These are phyloP conservation scores for Hydra vulgaris DNA, from an alignment of 30 jellyfish, hydroid and myxozoan species.

Conservation along the genomic window DNA sequence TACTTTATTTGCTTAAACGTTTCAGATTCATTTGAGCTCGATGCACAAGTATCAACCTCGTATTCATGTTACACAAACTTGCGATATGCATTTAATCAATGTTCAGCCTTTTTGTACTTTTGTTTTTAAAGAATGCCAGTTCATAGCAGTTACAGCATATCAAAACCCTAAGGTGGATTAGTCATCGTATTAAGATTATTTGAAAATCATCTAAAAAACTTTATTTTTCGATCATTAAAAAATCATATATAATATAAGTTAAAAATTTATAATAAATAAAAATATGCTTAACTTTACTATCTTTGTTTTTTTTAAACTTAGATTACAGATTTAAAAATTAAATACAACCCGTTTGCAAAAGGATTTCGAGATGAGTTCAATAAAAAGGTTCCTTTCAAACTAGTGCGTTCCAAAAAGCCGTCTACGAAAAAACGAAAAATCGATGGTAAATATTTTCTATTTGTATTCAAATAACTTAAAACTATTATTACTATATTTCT, in stretches of 20 bases:
- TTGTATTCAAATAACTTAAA: too few species aligned
- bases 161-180: conserved; percentile 81
- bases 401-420: not conserved
- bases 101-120: conserved; percentile 72
- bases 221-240: too few species aligned
- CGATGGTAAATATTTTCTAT: not conserved
- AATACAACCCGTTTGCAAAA: conserved; percentile 88
- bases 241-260: too few species aligned
- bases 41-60: conserved; percentile 94
- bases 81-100: conserved; percentile 60
- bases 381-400: not conserved
- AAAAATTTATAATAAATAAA: not conserved
- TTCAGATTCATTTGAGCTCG: conserved; percentile 64
- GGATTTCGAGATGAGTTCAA: conserved; percentile 54
- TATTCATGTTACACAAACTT: conserved; percentile 74
- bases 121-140: conserved; percentile 74
- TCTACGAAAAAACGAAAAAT: not conserved
- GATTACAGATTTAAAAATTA: conserved; percentile 84
- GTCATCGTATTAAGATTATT: not conserved
- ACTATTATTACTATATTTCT: too few species aligned
- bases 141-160: conserved; percentile 90
- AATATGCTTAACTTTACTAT: too few species aligned
- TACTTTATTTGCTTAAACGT: not conserved
- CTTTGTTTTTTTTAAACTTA: conserved; percentile 5
- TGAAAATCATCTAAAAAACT: too few species aligned